phyloP scores from a whole-genome alignment of 2,797 vertebrate genomes.

The Catamblyrhynchus diadema region DNA sequence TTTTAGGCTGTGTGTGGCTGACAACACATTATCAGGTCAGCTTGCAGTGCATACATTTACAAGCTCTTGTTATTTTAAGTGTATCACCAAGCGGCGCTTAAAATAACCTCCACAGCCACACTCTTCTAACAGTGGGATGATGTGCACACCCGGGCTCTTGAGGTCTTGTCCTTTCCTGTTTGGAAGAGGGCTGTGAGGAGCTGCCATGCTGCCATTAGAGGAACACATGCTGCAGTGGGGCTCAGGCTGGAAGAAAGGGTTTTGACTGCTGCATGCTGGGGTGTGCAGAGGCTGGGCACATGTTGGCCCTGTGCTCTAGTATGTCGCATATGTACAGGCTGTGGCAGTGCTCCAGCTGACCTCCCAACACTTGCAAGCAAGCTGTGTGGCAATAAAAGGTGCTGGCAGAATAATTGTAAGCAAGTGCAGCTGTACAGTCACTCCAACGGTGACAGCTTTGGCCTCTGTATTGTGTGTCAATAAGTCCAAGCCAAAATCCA shows the following conservation, averaged over 20 bases:
- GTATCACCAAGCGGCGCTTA: background rate
- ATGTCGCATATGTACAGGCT: background rate
- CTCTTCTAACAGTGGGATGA: background rate
- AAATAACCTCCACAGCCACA: conserved; percentile 14
- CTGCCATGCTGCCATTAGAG: fast-evolving
- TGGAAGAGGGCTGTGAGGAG: background rate
- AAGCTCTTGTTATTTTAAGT: conserved; percentile 47
- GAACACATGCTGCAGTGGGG: fast-evolving
- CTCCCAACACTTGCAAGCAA: fast-evolving
- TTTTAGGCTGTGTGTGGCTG: background rate
- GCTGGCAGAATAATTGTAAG: background rate
- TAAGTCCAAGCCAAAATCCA: background rate
- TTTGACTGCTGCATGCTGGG: fast-evolving
- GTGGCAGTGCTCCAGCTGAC: background rate
- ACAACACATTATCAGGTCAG: conserved; percentile 16
- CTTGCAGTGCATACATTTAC: background rate
- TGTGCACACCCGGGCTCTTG: background rate
- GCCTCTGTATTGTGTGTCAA: background rate
- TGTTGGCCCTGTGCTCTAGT: background rate
- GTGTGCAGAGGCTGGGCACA: fast-evolving
- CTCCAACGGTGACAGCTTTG: background rate
- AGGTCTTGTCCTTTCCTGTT: background rate
- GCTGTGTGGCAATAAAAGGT: background rate
- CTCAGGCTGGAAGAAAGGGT: background rate
- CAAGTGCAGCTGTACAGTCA: background rate